Base-by-base conservation (phyloP, 2,888 invertebrate species). In the Meghimatium bilineatum region DNA sequence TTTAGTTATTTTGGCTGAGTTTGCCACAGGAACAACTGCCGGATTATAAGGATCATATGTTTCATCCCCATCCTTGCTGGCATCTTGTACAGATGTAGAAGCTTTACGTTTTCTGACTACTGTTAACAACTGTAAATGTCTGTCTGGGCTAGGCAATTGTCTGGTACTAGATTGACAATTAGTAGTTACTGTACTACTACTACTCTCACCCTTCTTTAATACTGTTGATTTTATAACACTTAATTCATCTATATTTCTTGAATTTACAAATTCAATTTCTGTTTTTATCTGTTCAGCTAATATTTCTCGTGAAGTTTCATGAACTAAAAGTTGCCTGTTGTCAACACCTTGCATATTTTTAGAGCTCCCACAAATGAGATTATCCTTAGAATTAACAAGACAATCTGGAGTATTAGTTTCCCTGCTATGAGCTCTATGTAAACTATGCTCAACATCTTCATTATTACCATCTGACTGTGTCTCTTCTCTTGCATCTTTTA, bases 1-100 rank as follows among this genome's bases (percentile, higher is more conserved):
- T 6, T 96, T 96, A 84, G 96, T 96, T 10, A 96, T 95, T 91
- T 95, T 95, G 14, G 96, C 95, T 83, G 96, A 95, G 90, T 96
- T 96, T 75, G 96, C 95, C 20, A 94, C 93, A 75, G 89, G 91
- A 34, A 94, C 93, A 34, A 93, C 91, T 72, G 92, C 90, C 6
- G 94, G 94, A 78, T 93, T 93, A 56, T 88, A 87, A 6, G 94
- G 93, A 87, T 94, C 94, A 88, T 94, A 93, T 69, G 93, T 93
- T 66, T 92, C 92, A 29, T 93, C 92, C 3, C 89, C 89, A 96
- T 92, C 97, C 96, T 49, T 97, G 56, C 92, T 87, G 20, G 91
- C 88, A 23, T 90, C 88, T 10, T 93, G 89, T 49, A 91, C 87
- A 26, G 93, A 93, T 6, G 85, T 83, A 10, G 90, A 90, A 66